Evolutionary conservation across 2,888 invertebrate species (phyloP).

Genomic region (Chrysomela aeneicollis): DNA sequence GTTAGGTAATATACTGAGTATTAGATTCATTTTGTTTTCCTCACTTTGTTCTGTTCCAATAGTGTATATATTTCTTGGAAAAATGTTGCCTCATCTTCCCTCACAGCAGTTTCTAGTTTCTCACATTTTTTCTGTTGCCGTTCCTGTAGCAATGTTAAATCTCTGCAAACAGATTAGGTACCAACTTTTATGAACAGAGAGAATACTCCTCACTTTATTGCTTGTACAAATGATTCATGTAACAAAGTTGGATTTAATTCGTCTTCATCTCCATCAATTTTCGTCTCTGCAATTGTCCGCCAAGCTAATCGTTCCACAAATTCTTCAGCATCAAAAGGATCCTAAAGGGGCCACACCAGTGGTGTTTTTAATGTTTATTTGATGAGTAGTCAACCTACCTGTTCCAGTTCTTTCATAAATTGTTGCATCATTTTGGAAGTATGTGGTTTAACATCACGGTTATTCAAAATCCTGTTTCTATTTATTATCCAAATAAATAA

Average conservation of each 20-base stretch:
- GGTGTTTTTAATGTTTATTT: not conserved
- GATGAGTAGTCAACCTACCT: slow-evolving; percentile 63
- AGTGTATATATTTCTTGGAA: slow-evolving; percentile 81
- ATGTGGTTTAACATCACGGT: not conserved
- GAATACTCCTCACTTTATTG: slow-evolving; percentile 73
- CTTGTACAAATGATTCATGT: slow-evolving; percentile 91
- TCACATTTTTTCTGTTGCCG: slow-evolving; percentile 87
- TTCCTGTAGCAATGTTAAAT: slow-evolving; percentile 78
- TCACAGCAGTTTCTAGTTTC: slow-evolving; percentile 79
- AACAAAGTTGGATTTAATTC: slow-evolving; percentile 87
- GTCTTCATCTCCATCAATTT: slow-evolving; percentile 72
- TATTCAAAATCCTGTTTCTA: no score
- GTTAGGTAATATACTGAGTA: not conserved
- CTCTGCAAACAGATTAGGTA: slow-evolving; percentile 54
- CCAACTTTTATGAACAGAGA: not conserved
- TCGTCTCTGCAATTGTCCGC: slow-evolving; percentile 80
- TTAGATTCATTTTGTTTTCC: not conserved
- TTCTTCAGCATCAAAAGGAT: slow-evolving; percentile 96
- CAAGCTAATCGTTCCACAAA: slow-evolving; percentile 97
- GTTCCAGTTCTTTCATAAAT: slow-evolving; percentile 87
- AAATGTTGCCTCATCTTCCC: slow-evolving; percentile 87
- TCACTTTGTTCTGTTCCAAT: slow-evolving; percentile 82
- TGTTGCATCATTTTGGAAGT: slow-evolving; percentile 77
- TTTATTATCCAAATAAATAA: no score
- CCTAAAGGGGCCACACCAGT: slow-evolving; percentile 67